These are phyloP conservation scores for Chironomus striatipennis DNA, from an alignment of 1,140 invertebrate genomes.

Conservation along the genomic window DNA sequence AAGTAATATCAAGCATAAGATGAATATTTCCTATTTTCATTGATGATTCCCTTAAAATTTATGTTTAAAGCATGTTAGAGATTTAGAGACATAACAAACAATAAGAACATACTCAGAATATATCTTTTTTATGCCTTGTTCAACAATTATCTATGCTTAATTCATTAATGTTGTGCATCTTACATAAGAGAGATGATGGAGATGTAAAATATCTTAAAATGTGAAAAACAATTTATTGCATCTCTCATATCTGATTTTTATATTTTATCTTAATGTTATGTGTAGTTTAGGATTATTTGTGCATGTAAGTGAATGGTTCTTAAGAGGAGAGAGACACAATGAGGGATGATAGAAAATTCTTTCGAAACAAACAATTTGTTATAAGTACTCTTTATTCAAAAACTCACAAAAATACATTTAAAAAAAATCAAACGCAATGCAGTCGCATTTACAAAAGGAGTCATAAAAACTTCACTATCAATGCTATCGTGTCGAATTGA, in stretches of 20 bases:
- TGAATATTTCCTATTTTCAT: too few species aligned
- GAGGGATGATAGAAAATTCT: not conserved
- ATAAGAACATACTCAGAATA: not conserved
- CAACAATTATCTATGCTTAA: constrained; percentile 13
- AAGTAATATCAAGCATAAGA: too few species aligned
- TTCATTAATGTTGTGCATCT: not conserved
- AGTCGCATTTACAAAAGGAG: not conserved
- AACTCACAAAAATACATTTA: too few species aligned
- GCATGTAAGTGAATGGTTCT: not conserved
- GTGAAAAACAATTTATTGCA: too few species aligned
- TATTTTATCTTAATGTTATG: not conserved
- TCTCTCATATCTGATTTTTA: too few species aligned
- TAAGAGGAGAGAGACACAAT: not conserved
- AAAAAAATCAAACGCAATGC: not conserved
- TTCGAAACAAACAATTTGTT: constrained; percentile 2
- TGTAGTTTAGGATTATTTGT: not conserved
- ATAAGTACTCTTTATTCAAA: not conserved
- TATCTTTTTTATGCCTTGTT: constrained; percentile 4
- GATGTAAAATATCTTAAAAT: too few species aligned
- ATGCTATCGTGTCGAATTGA: not conserved
- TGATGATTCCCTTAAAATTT: not conserved
- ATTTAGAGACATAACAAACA: not conserved
- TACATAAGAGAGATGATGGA: too few species aligned
- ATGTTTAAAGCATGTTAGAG: constrained; percentile 8
- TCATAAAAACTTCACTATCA: not conserved